Base-by-base conservation (phyloP, 2,113 vertebrate genomes). In the Oryzias melastigma region DNA sequence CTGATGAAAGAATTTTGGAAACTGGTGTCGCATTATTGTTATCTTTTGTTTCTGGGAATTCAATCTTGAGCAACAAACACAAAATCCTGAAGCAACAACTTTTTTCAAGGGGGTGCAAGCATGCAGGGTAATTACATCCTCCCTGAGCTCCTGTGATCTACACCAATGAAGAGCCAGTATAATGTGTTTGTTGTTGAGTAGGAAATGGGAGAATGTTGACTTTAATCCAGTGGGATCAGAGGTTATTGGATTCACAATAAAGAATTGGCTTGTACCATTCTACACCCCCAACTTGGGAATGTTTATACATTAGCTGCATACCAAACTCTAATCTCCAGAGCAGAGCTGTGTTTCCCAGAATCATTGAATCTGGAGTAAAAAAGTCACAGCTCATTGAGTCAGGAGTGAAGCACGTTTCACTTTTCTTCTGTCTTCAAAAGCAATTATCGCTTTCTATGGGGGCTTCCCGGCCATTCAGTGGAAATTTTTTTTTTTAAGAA, bases 321-420 rank as follows among this genome's bases (percentile, higher is more conserved):
- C 54, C 48, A 63, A 27, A 41, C 52, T 74, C 68, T 72, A 27
- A 55, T 58, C 45, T 45, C 19, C 1, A 52, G 6, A 58, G 18
- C 58, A 46, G 14, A 25, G 49, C 14, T 59, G 10, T 42, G 41
- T 54, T 48, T 74, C 69, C 77, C 13, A 50, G 64, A 35, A 35
- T 35, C 42, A 68, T 64, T 60, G 20, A n/a, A 6, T 43, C 25
- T n/a, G n/a, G n/a, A 35, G 10, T 44, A 15, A 12, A 16, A 17
- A 17, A 27, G 14, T n/a, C 10, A 18, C 8, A 6, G 10, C 6
- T 22, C 45, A 60, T 5, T 24, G 14, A 46, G 43, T 27, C 5
- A 27, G 14, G 18, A 27, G 17, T 35, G 35, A 35, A 35, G 35
- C 35, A 35, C 35, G 10, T 35, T 35, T 35, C 35, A 35, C 35